Percentiles rank a stretch among this genome's conserved stretches.
These are phyloP conservation scores for zebrafish (Danio rerio) DNA, from an alignment of 2,113 vertebrate genomes.

Conservation along the genomic window GRCz12tu NC_133181.1:42462001-42462500, in stretches of 20 bases:
- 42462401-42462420: background rate
- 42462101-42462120: conserved; percentile 83
- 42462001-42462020: background rate
- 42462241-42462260: background rate
- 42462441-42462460: too few relatives aligned
- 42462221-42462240: background rate
- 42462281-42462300: conserved; percentile 88
- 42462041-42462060: background rate
- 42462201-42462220: background rate
- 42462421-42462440: background rate
- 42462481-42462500: too few relatives aligned
- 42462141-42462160: conserved; percentile 73
- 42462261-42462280: conserved; percentile 86
- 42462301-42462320: conserved; percentile 97
- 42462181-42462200: conserved; percentile 92
- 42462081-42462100: conserved; percentile 81
- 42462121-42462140: conserved; percentile 98
- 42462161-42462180: conserved; percentile 91
- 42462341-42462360: conserved; percentile 87
- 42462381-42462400: conserved; percentile 57
- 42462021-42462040: too few relatives aligned
- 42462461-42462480: too few relatives aligned
- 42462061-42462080: conserved; percentile 61
- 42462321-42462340: conserved; percentile 87
- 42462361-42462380: conserved; percentile 90